phyloP scores from a whole-genome alignment of 2,888 invertebrate species.

The Erebia epiphron region DNA sequence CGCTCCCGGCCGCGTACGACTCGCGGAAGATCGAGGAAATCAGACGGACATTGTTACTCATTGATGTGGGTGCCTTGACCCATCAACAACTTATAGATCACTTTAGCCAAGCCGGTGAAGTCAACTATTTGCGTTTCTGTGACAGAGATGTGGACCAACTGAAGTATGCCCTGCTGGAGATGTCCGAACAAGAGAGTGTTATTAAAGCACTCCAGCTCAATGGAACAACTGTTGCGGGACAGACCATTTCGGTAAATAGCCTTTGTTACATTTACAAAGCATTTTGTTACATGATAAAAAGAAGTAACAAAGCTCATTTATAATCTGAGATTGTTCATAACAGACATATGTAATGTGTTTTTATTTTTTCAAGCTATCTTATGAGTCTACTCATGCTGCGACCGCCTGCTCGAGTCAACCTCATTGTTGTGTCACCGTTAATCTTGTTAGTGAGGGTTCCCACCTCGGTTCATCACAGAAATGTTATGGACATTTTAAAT shows the following conservation, averaged over 20 bases:
- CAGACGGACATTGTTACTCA: constrained; percentile 93
- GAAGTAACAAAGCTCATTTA: neutral
- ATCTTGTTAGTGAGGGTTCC: constrained; percentile 5
- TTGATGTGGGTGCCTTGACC: constrained; percentile 89
- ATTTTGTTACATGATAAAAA: neutral
- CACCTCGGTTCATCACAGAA: neutral
- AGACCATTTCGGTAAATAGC: constrained; percentile 76
- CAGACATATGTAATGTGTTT: constrained; percentile 24
- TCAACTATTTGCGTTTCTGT: constrained; percentile 96
- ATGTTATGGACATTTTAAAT: too few species aligned
- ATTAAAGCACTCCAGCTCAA: constrained; percentile 93
- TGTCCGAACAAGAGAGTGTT: constrained; percentile 95
- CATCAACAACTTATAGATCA: constrained; percentile 94
- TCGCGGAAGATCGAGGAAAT: constrained; percentile 97
- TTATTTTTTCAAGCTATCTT: constrained; percentile 25
- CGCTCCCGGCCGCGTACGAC: constrained; percentile 93
- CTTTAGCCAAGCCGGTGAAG: constrained; percentile 94
- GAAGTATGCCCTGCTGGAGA: constrained; percentile 95
- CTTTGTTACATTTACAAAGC: constrained; percentile 3
- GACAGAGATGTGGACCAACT: constrained; percentile 90
- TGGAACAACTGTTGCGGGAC: constrained; percentile 89
- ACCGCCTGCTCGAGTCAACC: constrained; percentile 3
- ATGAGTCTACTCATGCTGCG: constrained; percentile 22
- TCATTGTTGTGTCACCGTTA: constrained; percentile 10
- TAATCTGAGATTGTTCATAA: constrained; percentile 19